Evolutionary conservation across 1,140 invertebrate species (phyloP), one percentile per base, ranked within the genome.

Genomic region (Olivierus martensii): DNA sequence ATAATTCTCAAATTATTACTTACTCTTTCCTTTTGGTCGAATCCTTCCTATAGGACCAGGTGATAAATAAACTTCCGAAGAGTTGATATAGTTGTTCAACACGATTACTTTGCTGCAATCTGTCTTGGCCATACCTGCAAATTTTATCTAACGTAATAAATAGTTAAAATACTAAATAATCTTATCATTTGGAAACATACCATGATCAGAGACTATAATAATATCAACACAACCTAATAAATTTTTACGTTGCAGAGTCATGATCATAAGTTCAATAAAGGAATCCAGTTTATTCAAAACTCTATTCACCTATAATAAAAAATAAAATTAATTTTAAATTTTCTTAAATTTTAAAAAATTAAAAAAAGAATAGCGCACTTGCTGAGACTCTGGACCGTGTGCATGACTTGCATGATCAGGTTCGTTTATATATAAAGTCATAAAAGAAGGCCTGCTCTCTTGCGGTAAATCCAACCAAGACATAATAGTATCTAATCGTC

Each of bases 181-280:
- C 4, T 28, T 28, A n/a, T n/a, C n/a, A n/a, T n/a, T n/a, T n/a
- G n/a, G n/a, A n/a, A n/a, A n/a, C n/a, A n/a, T 45, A 22, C 72
- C 71, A 59, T 73, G 71, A 55, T 74, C 72, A 39, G 70, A 69
- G 17, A 71, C 50, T 18, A 74, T 64, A 17, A 73, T 61, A 18
- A 73, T 53, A 61, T 72, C 69, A n/a, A 72, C 65, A 21, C 56
- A 53, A 51, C 63, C 50, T 10, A 50, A 11, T 9, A 63, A 39
- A n/a, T 51, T 43, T 34, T 47, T 10, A 15, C 37, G 14, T 37
- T 58, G 50, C 10, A 66, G 22, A 17, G 59, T 50, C 12, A 19
- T n/a, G 42, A 38, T 53, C 18, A 51, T 17, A 11, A 51, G 37
- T 11, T 10, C 41, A 48, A 54, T 52, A 46, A 55, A 52, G 2